Conservation (phyloP, 1,140 invertebrate genomes). For the Kradibia gibbosae region DNA sequence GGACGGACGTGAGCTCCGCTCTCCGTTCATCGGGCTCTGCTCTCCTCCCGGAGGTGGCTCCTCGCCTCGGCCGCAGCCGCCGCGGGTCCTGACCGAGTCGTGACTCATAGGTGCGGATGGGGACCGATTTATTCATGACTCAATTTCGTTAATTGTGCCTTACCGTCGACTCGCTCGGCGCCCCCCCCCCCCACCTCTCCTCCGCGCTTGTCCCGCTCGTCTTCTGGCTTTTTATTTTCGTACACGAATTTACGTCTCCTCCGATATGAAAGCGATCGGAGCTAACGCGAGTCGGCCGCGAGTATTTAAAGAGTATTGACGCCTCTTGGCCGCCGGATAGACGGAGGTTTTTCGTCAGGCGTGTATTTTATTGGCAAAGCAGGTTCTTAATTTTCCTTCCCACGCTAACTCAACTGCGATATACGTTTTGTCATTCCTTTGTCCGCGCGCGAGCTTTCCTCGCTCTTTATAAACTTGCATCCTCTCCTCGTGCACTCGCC, state of each 20-base stretch:
- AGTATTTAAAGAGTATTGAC: background rate
- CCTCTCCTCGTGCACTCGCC: background rate
- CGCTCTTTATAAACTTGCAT: background rate
- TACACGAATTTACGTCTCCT: background rate
- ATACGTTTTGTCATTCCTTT: slow-evolving; percentile 3
- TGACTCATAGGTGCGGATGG: background rate
- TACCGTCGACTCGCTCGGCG: background rate
- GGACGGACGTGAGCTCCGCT: background rate
- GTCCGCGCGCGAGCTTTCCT: background rate
- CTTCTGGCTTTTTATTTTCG: background rate
- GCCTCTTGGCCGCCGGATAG: background rate
- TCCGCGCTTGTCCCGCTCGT: background rate
- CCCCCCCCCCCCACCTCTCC: background rate
- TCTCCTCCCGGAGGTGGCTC: too few relatives aligned
- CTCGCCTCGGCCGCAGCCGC: too few relatives aligned
- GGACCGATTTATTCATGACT: background rate
- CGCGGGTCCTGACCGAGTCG: background rate
- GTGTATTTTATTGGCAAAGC: slow-evolving; percentile 10
- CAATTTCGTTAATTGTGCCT: background rate
- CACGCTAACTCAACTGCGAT: background rate
- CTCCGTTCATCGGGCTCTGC: background rate
- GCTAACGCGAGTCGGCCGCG: background rate
- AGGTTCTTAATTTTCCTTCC: background rate
- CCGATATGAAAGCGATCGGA: background rate
- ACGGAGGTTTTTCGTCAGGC: background rate